Conservation (phyloP, 64 coral and sea anemone species). For the Trachythela sp. region DNA sequence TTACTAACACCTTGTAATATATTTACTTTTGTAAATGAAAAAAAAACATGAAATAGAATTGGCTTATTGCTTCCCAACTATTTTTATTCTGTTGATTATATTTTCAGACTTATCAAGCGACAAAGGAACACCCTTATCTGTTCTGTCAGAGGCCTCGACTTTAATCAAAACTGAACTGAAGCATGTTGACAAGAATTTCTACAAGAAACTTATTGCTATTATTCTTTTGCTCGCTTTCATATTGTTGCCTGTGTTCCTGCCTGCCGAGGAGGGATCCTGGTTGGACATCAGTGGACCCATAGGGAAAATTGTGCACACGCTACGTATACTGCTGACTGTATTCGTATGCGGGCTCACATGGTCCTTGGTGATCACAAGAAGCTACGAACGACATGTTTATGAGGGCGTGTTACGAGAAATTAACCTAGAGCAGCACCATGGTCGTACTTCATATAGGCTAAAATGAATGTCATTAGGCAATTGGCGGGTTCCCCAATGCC, state of each 20-base stretch:
- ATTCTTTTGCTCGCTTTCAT: background rate
- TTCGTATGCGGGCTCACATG: background rate
- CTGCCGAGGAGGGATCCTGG: background rate
- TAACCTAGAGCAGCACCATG: background rate
- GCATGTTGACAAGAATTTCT: background rate
- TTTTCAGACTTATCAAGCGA: background rate
- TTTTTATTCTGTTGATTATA: background rate
- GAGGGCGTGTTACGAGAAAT: background rate
- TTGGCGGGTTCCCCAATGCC: too few species aligned
- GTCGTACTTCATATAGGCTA: background rate
- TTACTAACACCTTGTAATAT: too few species aligned
- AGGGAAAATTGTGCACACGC: background rate
- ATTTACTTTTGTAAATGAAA: too few species aligned
- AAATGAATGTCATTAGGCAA: background rate
- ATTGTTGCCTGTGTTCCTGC: background rate
- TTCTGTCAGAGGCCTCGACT: background rate
- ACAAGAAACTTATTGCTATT: background rate
- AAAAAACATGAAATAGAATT: too few species aligned
- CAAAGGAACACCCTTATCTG: background rate
- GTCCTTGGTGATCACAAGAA: background rate
- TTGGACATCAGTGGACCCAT: background rate
- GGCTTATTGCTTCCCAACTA: too few species aligned
- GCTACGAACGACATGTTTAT: background rate
- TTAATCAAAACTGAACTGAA: background rate
- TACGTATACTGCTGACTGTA: background rate